Evolutionary conservation across 2,113 vertebrate species (phyloP).

Genomic region (Nestor notabilis): DNA sequence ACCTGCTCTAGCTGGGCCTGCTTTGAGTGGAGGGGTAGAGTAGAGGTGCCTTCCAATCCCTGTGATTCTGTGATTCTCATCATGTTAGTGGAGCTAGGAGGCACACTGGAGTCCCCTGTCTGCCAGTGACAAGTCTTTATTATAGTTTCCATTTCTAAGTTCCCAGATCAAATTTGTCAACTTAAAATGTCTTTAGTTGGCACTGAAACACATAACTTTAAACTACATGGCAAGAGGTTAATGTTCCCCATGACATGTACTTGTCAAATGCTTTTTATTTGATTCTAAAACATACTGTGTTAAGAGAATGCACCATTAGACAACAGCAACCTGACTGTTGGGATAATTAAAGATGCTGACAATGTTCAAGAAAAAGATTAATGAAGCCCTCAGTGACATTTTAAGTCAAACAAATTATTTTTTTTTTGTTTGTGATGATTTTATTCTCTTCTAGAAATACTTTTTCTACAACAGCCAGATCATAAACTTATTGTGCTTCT

Average conservation of each 20-base stretch:
- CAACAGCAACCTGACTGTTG: not conserved
- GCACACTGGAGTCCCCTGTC: not conserved
- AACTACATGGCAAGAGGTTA: not conserved
- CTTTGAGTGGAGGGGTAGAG: not conserved
- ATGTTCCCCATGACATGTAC: not conserved
- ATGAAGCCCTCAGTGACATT: not conserved
- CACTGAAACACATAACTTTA: not conserved
- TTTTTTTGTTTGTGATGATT: not conserved
- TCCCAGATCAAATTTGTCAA: not conserved
- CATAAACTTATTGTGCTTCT: not conserved
- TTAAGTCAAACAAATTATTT: not conserved
- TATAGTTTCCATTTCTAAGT: not conserved
- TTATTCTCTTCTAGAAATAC: not conserved
- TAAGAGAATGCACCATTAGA: not conserved
- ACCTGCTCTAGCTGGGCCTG: not conserved
- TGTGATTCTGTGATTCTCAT: not conserved
- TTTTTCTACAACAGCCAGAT: not conserved
- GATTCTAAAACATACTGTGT: not conserved
- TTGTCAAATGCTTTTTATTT: conserved; percentile 12
- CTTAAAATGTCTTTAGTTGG: not conserved
- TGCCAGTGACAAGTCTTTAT: not conserved
- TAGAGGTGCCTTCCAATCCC: not conserved
- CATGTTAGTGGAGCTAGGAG: not conserved
- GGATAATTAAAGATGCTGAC: not conserved
- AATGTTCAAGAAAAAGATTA: not conserved